These are phyloP conservation scores for Panthera leo DNA, from an alignment of 2,113 vertebrate species.

Conservation along the genomic window DNA sequence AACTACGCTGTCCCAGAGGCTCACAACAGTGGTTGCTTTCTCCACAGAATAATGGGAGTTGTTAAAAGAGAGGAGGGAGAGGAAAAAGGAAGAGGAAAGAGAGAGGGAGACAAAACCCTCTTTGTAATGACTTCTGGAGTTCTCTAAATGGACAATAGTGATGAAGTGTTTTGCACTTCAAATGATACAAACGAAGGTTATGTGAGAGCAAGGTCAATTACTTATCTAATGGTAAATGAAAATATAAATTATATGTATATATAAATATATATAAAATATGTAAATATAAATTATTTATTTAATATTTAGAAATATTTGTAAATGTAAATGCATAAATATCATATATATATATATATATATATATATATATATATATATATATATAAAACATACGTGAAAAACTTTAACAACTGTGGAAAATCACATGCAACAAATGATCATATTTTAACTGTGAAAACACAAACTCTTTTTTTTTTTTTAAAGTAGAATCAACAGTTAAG, in stretches of 20 bases:
- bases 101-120: not conserved
- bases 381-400: not conserved
- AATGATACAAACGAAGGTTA: not conserved
- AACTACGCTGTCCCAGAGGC: not conserved
- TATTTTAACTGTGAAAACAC: slow-evolving; percentile 35
- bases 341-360: not conserved
- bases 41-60: not conserved
- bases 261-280: not conserved
- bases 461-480: not conserved
- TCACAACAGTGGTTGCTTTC: not conserved
- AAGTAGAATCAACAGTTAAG: not conserved
- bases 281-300: not conserved
- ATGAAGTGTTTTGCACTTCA: not conserved
- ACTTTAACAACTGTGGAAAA: not conserved
- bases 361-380: too few species aligned
- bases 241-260: not conserved
- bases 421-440: not conserved
- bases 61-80: not conserved
- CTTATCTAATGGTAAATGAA: not conserved
- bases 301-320: not conserved
- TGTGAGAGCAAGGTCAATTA: not conserved
- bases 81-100: too few species aligned
- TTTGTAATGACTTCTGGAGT: not conserved
- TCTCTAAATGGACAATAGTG: not conserved
- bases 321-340: not conserved